Percentiles rank a stretch among this genome's conserved stretches.
Conservation (phyloP, 1,140 invertebrate genomes). For the Bombus polaris region DNA sequence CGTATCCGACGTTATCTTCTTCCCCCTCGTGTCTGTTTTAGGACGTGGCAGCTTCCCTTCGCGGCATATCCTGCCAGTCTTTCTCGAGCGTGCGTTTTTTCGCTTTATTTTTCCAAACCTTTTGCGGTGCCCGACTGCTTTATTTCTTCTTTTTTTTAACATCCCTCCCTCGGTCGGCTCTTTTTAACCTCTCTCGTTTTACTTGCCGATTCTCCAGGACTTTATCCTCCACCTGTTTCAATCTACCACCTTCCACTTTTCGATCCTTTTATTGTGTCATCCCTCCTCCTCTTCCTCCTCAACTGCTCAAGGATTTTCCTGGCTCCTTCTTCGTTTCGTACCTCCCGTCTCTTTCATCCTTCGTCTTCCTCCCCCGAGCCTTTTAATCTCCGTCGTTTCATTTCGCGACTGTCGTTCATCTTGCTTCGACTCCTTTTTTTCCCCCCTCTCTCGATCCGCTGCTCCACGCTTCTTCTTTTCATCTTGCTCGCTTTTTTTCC, state of each 20-base stretch:
- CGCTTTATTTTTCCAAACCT: slow-evolving; percentile 13
- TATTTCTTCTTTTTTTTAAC: slow-evolving; percentile 1
- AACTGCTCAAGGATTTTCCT: slow-evolving; percentile 22
- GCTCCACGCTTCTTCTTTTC: neutral
- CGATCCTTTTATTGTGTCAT: slow-evolving; percentile 13
- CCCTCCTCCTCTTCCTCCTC: no score
- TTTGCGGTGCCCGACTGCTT: slow-evolving; percentile 7
- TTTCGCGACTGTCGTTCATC: slow-evolving; percentile 38
- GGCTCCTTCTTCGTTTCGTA: slow-evolving; percentile 1
- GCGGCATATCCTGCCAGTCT: slow-evolving; percentile 29
- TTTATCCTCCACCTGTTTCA: slow-evolving; percentile 54
- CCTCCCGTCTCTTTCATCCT: no score
- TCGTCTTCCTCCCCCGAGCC: neutral
- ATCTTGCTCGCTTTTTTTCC: neutral
- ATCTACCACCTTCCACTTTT: slow-evolving; percentile 20
- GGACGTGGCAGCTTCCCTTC: slow-evolving; percentile 10
- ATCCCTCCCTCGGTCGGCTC: neutral
- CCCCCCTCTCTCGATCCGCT: neutral
- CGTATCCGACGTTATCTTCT: neutral
- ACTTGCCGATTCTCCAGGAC: slow-evolving; percentile 38
- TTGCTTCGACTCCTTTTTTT: neutral
- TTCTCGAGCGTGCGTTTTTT: slow-evolving; percentile 2
- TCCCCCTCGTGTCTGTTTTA: slow-evolving; percentile 13
- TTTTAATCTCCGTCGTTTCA: slow-evolving; percentile 38
- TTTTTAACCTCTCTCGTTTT: slow-evolving; percentile 51